A percentile compares a stretch with the other conserved stretches of the same genome.
These are phyloP conservation scores for Neomonachus schauinslandi DNA, from an alignment of 2,113 vertebrate species.

Conservation along the genomic window DNA sequence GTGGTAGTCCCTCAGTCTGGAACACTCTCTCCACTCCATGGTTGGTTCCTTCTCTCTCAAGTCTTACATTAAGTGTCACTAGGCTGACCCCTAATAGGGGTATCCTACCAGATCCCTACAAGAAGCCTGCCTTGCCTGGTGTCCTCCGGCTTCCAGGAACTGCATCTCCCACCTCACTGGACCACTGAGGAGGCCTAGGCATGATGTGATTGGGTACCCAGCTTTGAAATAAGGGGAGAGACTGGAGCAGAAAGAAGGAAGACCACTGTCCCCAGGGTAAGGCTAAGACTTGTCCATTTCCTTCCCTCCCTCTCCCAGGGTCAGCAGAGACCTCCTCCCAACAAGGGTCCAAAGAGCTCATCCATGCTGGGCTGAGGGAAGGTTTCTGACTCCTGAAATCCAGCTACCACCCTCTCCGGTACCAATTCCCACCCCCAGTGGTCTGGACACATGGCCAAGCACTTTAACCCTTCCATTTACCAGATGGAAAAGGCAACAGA, in stretches of 20 bases:
- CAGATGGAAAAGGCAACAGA: not conserved
- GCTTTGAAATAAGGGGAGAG: not conserved
- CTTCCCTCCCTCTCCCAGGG: not conserved
- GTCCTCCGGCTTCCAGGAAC: not conserved
- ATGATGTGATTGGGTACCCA: not conserved
- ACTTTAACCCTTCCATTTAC: not conserved
- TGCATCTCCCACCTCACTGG: not conserved
- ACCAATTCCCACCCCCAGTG: no score
- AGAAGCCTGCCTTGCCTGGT: not conserved
- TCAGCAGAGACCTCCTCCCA: not conserved
- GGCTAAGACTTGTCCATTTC: not conserved
- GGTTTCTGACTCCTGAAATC: not conserved
- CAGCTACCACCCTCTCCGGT: not conserved
- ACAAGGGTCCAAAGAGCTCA: not conserved
- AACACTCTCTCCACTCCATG: not conserved
- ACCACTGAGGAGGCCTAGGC: not conserved
- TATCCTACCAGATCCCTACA: not conserved
- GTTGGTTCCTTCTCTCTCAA: not conserved
- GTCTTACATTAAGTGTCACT: not conserved
- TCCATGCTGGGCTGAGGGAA: not conserved
- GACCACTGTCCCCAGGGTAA: not conserved
- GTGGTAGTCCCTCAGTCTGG: not conserved
- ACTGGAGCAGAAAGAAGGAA: not conserved
- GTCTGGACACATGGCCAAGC: not conserved
- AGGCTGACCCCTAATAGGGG: not conserved